Evolutionary conservation across 1,140 invertebrate genomes (phyloP).

Genomic region (Habropoda laboriosa): DNA sequence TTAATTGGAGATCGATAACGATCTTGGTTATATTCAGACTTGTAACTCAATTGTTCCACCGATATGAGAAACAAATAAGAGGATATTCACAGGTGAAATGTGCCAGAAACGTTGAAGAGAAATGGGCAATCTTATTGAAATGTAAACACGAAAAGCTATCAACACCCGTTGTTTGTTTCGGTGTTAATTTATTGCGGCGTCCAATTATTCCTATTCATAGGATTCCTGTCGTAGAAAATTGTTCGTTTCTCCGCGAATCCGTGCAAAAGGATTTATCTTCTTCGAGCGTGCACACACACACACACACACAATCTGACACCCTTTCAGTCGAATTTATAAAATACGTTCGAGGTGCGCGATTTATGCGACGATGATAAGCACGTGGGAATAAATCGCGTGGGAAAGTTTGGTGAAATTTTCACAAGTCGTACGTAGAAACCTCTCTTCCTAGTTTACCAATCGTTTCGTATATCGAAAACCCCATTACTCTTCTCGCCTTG

Average conservation of each 20-base stretch:
- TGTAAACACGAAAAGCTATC: not conserved
- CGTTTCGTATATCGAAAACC: constrained; percentile 47
- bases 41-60: too few relatives aligned
- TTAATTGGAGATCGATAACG: too few relatives aligned
- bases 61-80: too few relatives aligned
- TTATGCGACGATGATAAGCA: constrained; percentile 44
- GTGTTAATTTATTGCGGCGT: not conserved
- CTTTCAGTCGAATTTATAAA: constrained; percentile 33
- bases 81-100: not conserved
- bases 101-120: not conserved
- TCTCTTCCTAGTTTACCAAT: constrained; percentile 40
- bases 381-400: constrained; percentile 57
- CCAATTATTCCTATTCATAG: not conserved
- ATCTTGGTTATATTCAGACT: too few relatives aligned
- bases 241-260: not conserved
- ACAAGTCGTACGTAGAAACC: constrained; percentile 42
- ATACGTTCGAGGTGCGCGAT: constrained; percentile 12
- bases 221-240: not conserved
- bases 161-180: not conserved
- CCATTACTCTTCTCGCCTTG: constrained; percentile 48
- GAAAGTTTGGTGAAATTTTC: constrained; percentile 64
- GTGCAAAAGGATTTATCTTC: not conserved
- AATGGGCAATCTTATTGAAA: not conserved
- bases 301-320: not conserved
- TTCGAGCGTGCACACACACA: too few relatives aligned